These are phyloP conservation scores for Cervus canadensis DNA, from an alignment of 2,113 vertebrate genomes.

Conservation along the genomic window DNA sequence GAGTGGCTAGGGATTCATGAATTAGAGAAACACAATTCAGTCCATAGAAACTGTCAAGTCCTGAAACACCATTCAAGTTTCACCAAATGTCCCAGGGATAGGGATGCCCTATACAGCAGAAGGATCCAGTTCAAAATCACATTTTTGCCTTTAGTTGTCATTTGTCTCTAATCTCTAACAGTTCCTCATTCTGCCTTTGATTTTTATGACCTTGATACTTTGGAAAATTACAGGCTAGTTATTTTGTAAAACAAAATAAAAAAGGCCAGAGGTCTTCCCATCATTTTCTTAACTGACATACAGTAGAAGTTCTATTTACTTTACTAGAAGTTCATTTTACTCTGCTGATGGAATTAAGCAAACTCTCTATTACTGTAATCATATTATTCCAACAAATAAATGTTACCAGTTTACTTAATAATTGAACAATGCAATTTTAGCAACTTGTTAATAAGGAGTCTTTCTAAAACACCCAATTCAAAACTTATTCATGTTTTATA, in stretches of 20 bases:
- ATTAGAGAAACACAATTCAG: not conserved
- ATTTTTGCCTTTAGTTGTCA: not conserved
- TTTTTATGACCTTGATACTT: not conserved
- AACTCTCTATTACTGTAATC: not conserved
- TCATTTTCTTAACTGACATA: not conserved
- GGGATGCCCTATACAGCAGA: not conserved
- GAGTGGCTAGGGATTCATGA: not conserved
- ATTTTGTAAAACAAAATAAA: not conserved
- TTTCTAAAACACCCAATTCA: not conserved
- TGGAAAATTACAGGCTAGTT: not conserved
- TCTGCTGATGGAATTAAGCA: not conserved
- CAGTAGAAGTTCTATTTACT: not conserved
- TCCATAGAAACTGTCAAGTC: not conserved
- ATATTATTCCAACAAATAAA: not conserved
- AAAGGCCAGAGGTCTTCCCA: not conserved
- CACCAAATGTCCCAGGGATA: not conserved
- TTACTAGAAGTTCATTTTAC: not conserved
- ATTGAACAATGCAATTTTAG: not conserved
- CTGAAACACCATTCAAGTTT: not conserved
- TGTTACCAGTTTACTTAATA: not conserved
- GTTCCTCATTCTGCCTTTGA: not conserved
- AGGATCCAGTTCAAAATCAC: not conserved
- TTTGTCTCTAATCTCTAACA: not conserved
- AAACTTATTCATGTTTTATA: not conserved
- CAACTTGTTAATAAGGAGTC: not conserved